Evolutionary conservation across 2,113 vertebrate genomes (phyloP), one percentile per base, ranked within the genome.

Genomic region (Rhea pennata): DNA sequence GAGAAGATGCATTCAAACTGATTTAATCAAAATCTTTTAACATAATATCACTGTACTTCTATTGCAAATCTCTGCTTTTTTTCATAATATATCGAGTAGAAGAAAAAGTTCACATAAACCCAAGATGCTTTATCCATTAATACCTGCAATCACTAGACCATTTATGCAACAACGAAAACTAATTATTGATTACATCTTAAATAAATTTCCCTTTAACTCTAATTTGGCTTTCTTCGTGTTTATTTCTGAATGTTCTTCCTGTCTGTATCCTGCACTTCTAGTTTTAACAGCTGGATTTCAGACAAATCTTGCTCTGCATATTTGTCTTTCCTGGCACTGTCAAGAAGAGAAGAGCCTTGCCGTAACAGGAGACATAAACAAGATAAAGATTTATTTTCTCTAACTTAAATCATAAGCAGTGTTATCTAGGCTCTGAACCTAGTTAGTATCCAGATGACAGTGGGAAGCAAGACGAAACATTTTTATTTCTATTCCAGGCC

Each of bases 291-390:
- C 54, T 88, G 40, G 59, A 48, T 94, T 96, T 97, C 76, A 96
- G 93, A 92, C 53, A 92, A 48, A 71, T 96, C 73, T 89, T 96
- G 83, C 75, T 76, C 67, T 90, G 70, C 58, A 73, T 90, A 88
- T 97, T 97, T 96, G 90, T 61, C 85, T 92, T 61, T 84, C 93
- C 48, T 96, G 96, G 97, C 92, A 97, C 79, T 97, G 88, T 96
- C 96, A 97, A 97, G 96, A 97, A 50, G 53, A 40, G 66, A 95
- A 44, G 50, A 94, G 62, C 75, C 76, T 84, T 88, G 73, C 94
- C 66, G 86, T 93, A 95, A 72, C 76, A 93, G 84, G 80, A 98
- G 96, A 98, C 96, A 96, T 97, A 97, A 98, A 96, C 96, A 97
- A 97, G 96, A 98, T 95, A 94, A 94, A 93, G 84, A 64, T 93